phyloP scores from a whole-genome alignment of 2,888 invertebrate genomes.

The Acheta domesticus region DNA sequence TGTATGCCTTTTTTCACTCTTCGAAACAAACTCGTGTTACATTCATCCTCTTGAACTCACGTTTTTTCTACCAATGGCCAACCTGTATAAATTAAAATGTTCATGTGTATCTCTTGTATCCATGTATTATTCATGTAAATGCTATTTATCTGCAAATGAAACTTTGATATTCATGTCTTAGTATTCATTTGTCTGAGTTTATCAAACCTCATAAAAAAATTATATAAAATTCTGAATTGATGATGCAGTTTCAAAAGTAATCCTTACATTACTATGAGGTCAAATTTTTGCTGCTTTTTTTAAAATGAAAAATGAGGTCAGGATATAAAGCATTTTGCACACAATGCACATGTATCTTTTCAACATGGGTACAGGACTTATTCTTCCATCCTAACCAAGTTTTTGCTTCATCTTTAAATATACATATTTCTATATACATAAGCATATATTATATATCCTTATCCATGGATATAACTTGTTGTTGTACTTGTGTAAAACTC shows the following conservation, averaged over 20 bases:
- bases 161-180: too few species aligned
- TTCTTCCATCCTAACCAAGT: neutral
- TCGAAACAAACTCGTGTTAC: neutral
- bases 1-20: constrained; percentile 4
- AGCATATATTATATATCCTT: neutral
- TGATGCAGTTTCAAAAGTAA: too few species aligned
- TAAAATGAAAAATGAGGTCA: neutral
- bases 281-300: neutral
- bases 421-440: neutral
- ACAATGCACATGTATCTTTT: neutral
- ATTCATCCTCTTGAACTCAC: neutral
- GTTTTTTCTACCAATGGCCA: neutral
- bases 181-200: too few species aligned
- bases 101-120: neutral
- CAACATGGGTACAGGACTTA: neutral
- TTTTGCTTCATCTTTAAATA: constrained; percentile 1
- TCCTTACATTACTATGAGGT: too few species aligned
- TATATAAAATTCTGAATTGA: too few species aligned
- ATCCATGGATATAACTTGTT: constrained; percentile 6
- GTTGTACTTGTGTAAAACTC: constrained; percentile 18
- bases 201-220: too few species aligned
- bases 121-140: neutral
- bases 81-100: neutral
- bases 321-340: neutral
- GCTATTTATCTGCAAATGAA: neutral